phyloP scores from a whole-genome alignment of 2,797 vertebrate genomes.

The Clamator glandarius region DNA sequence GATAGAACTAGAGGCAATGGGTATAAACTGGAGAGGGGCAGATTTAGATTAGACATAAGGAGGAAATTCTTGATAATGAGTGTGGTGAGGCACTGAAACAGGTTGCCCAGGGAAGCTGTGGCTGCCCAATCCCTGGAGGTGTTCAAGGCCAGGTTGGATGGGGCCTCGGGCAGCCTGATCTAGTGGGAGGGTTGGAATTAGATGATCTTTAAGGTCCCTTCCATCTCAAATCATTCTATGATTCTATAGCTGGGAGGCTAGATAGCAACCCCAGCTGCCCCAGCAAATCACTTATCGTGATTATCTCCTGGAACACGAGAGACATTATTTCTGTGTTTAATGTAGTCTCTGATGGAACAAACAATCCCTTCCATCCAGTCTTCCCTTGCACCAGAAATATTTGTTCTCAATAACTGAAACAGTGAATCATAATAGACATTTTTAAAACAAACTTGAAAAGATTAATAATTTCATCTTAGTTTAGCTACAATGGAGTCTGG shows the following conservation, averaged over 20 bases:
- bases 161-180: too few species aligned
- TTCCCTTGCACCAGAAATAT: background rate
- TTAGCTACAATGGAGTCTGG: background rate
- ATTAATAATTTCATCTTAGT: background rate
- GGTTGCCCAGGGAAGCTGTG: too few species aligned
- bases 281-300: background rate
- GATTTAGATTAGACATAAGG: too few species aligned
- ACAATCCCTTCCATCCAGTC: background rate
- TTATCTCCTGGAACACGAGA: background rate
- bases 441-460: background rate
- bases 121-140: too few species aligned
- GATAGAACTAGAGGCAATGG: too few species aligned
- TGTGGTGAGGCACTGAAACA: too few species aligned
- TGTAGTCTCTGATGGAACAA: background rate
- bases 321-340: background rate
- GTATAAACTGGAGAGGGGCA: too few species aligned
- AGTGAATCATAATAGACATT: background rate
- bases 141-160: too few species aligned
- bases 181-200: too few species aligned
- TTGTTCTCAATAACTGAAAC: background rate
- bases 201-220: too few species aligned
- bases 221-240: too few species aligned
- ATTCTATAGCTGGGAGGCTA: background rate
- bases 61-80: too few species aligned
- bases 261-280: background rate